phyloP scores from a whole-genome alignment of 2,797 vertebrate species.

The Taeniopygia guttata region DNA sequence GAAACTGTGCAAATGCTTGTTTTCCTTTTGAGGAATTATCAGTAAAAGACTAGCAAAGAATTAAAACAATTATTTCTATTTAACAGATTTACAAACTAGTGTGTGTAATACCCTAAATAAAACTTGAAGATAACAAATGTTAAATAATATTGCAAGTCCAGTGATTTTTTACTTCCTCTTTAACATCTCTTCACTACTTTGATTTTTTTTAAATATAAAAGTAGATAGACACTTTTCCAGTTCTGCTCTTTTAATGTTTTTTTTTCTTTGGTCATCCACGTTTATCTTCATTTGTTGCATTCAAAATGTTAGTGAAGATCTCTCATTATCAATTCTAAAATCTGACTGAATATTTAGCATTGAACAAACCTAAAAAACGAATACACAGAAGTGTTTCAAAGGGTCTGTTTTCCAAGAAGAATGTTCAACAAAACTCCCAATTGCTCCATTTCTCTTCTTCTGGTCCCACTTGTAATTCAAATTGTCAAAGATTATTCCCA shows the following conservation, averaged over 20 bases:
- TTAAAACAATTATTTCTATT: not conserved
- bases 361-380: constrained; percentile 75
- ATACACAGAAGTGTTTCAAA: not conserved
- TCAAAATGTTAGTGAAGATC: constrained; percentile 74
- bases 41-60: not conserved
- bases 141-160: not conserved
- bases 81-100: not conserved
- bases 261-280: constrained; percentile 19
- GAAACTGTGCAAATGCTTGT: not conserved
- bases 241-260: not conserved
- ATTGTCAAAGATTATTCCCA: not conserved
- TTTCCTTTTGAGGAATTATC: not conserved
- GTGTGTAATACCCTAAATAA: not conserved
- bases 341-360: constrained; percentile 72
- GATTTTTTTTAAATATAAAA: not conserved
- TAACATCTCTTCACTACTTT: not conserved
- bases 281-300: constrained; percentile 32
- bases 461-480: not conserved
- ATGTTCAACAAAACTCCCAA: not conserved
- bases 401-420: not conserved
- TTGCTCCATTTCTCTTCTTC: not conserved
- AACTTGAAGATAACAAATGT: not conserved
- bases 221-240: not conserved
- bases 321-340: constrained; percentile 53
- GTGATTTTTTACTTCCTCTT: not conserved